Conservation (phyloP, 1,140 invertebrate species). For the Ostrea edulis region DNA sequence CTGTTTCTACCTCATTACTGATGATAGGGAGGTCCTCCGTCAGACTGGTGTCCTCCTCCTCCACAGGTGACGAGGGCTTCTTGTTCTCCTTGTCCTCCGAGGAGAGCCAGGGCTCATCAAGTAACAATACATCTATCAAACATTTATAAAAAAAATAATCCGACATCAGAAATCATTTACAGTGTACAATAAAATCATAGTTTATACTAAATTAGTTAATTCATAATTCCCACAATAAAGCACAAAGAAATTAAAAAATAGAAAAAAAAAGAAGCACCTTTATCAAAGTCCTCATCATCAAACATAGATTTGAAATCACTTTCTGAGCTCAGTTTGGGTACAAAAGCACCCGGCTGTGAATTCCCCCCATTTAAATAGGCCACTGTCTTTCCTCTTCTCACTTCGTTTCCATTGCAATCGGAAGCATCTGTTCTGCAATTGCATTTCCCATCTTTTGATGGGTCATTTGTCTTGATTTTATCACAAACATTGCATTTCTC, state of each 20-base stretch:
- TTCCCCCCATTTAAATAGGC: background rate
- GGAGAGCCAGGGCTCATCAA: background rate
- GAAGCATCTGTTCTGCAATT: background rate
- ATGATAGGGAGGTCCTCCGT: background rate
- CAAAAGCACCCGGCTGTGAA: background rate
- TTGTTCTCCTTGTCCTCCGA: conserved; percentile 15
- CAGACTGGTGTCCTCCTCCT: conserved; percentile 18
- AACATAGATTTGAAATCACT: conserved; percentile 17
- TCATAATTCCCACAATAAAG: too few relatives aligned
- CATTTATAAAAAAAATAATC: background rate
- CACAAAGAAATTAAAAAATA: too few relatives aligned
- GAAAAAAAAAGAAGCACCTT: background rate
- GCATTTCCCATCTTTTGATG: background rate
- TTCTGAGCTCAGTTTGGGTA: background rate
- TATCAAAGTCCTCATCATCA: conserved; percentile 21
- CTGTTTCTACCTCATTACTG: background rate
- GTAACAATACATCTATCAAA: background rate
- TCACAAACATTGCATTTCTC: conserved; percentile 14
- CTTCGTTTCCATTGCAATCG: conserved; percentile 1
- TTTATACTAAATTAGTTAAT: too few relatives aligned
- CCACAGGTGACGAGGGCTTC: background rate
- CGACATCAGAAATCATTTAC: background rate
- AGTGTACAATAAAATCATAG: too few relatives aligned
- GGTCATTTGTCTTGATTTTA: background rate
- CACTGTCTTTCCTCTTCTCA: background rate